Percentiles rank a stretch among this genome's conserved stretches.
Conservation (phyloP, 2,888 invertebrate genomes). For the Ichneumoninae sp. region DNA sequence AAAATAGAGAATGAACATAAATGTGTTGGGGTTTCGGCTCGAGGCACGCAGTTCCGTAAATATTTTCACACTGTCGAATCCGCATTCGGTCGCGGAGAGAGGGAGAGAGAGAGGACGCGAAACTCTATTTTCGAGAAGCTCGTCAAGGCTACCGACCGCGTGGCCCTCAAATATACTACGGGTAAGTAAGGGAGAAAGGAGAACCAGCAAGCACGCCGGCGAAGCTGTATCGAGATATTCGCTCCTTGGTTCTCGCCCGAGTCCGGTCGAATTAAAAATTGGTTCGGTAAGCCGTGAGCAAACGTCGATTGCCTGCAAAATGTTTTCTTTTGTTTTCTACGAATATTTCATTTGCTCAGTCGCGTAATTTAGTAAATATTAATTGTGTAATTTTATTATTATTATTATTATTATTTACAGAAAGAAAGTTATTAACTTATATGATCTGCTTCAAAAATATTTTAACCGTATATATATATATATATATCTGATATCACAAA, state of each 20-base stretch:
- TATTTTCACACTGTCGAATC: conserved; percentile 45
- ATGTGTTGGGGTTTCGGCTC: neutral
- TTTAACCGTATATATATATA: no score
- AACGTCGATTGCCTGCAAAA: neutral
- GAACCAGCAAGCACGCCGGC: neutral
- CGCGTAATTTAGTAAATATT: no score
- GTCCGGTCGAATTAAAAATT: neutral
- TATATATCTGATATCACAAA: no score
- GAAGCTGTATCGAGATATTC: conserved; percentile 1
- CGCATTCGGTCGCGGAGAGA: conserved; percentile 16
- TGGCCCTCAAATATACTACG: conserved; percentile 45
- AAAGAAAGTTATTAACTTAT: no score
- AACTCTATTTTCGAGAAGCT: conserved; percentile 55
- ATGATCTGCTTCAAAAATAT: no score
- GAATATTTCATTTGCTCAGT: no score
- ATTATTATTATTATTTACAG: no score
- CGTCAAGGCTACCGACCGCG: conserved; percentile 53
- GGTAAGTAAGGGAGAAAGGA: conserved; percentile 21
- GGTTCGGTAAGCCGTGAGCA: neutral
- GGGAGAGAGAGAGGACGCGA: neutral
- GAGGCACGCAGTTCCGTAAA: conserved; percentile 32
- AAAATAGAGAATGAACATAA: conserved; percentile 19
- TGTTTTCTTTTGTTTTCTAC: neutral
- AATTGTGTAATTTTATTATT: no score
- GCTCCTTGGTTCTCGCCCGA: neutral